These are phyloP conservation scores for Lampris megalopsis DNA, from an alignment of 2,113 vertebrate species.

Conservation along the genomic window DNA sequence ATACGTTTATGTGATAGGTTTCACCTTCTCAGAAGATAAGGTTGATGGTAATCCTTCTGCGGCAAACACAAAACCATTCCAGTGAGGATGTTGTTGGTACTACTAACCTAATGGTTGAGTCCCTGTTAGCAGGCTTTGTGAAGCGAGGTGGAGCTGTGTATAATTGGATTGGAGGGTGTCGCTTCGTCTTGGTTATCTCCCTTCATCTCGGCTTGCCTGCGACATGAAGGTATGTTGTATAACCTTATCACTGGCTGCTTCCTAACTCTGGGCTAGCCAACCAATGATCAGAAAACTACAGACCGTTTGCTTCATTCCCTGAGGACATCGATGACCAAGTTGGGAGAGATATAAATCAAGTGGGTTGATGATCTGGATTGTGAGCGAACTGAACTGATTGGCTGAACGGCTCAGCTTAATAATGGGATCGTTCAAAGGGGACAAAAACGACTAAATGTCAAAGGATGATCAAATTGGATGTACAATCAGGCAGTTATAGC, in stretches of 20 bases:
- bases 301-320: background rate
- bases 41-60: too few species aligned
- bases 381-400: too few species aligned
- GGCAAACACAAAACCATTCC: background rate
- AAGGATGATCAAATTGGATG: too few species aligned
- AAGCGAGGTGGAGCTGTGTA: constrained; percentile 10
- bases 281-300: constrained; percentile 1
- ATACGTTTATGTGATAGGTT: too few species aligned
- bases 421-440: too few species aligned
- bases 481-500: too few species aligned
- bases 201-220: background rate
- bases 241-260: background rate
- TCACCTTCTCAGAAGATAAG: too few species aligned
- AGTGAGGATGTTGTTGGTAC: background rate
- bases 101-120: background rate
- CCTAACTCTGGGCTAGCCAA: background rate
- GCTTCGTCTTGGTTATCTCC: background rate
- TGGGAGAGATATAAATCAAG: background rate
- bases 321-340: background rate
- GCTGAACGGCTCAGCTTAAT: too few species aligned
- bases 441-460: too few species aligned
- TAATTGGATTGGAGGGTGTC: constrained; percentile 13
- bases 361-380: background rate
- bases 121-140: background rate
- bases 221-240: constrained; percentile 9